phyloP scores from a whole-genome alignment of 1,140 invertebrate genomes.

The Brachionus rubens region DNA sequence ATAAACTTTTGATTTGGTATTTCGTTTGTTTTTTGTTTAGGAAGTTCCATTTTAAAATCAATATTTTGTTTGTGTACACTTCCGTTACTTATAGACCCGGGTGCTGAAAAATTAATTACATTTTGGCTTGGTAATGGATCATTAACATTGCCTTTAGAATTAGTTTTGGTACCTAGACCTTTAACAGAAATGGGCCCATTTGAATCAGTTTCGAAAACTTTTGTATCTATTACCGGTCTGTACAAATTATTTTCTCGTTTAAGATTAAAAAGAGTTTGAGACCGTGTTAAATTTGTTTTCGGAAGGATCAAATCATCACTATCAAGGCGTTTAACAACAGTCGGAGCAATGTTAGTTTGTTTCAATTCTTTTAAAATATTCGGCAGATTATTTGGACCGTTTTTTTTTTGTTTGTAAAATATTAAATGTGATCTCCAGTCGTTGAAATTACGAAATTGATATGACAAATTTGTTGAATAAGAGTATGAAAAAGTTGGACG shows the following conservation, averaged over 20 bases:
- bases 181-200: neutral
- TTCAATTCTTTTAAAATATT: conserved; percentile 11
- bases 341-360: neutral
- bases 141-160: too few species aligned
- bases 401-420: conserved; percentile 33
- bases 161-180: neutral
- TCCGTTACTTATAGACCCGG: neutral
- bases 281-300: neutral
- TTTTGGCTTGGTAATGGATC: neutral
- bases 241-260: neutral
- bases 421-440: conserved; percentile 40
- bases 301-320: neutral
- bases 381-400: conserved; percentile 8
- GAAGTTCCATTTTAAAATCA: conserved; percentile 18
- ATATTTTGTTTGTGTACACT: conserved; percentile 7
- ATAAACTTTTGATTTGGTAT: conserved; percentile 20
- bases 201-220: conserved; percentile 7
- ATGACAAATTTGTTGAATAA: neutral
- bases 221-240: neutral
- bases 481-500: neutral
- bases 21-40: neutral
- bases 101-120: conserved; percentile 17
- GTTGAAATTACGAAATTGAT: conserved; percentile 36
- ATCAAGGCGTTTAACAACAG: neutral
- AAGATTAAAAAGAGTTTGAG: neutral